Evolutionary conservation across 1,140 invertebrate genomes (phyloP), one percentile per base, ranked within the genome.

Genomic region (Plutomurus gul): DNA sequence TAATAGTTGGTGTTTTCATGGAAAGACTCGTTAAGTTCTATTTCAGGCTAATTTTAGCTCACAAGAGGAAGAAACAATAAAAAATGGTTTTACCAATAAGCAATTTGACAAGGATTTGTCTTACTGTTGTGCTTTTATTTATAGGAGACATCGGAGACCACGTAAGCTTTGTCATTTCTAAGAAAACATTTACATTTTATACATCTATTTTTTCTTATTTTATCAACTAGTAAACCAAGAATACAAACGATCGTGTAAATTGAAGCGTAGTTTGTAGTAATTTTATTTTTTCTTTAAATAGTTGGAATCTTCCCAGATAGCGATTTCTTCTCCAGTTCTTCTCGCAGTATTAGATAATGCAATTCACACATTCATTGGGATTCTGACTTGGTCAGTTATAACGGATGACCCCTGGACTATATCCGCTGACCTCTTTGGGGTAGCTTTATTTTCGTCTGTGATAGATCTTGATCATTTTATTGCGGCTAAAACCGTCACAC

Each of bases 391-490:
- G 82, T 39, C 51, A 8, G 51, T 82, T 13, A 36, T 83, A 6
- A 36, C 74, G 16, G 33, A 16, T 20, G 39, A 40, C 3, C 51
- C 40, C 22, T 75, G 27, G 25, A 16, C 25, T 4, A 27, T 73
- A 8, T 30, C 49, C 0, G 40, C 3, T 25, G 75, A 78, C 22
- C 16, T 77, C 3, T 11, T 82, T 1, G 10, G 36, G 6, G 79
- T 82, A 8, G 43, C 70, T 13, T 3, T 83, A 11, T 33, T 79
- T 7, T 56, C 80, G n/a, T 80, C 80, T 20, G 5, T 83, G 11
- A 83, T 83, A 74, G 82, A 83, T 56, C 4, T 83, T n/a, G 82
- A 83, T 51, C 82, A 83, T 47, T 82, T 83, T 36, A 47, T 83
- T 22, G 80, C 79, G 5, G 82, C 81, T 18, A 47, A 49, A 46